Evolutionary conservation across 2,797 vertebrate genomes (phyloP).

Genomic region (Meda fulgida): DNA sequence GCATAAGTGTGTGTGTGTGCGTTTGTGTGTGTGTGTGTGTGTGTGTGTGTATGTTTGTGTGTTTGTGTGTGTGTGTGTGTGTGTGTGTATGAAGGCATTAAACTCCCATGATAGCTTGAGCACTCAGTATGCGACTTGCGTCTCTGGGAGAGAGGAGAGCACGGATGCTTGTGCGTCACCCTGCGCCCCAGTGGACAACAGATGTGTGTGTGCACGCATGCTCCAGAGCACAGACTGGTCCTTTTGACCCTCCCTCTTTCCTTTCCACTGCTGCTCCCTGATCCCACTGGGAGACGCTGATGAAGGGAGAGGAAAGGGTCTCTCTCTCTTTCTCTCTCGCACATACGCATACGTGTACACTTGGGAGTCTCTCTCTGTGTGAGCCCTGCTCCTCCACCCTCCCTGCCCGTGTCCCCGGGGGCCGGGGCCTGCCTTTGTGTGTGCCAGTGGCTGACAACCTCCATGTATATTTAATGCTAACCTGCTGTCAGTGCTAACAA

Average conservation of each 20-base stretch:
- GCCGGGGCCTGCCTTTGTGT: constrained; percentile 77
- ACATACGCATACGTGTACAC: constrained; percentile 56
- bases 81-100: constrained; percentile 65
- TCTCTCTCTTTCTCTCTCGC: constrained; percentile 52
- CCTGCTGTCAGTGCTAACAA: constrained; percentile 87
- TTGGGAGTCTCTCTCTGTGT: constrained; percentile 44
- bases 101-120: constrained; percentile 66
- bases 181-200: constrained; percentile 77
- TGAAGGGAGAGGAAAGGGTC: constrained; percentile 57
- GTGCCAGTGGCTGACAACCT: constrained; percentile 81
- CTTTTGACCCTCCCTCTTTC: constrained; percentile 45
- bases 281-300: constrained; percentile 47
- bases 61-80: constrained; percentile 2
- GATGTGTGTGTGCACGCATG: constrained; percentile 64
- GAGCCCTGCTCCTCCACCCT: constrained; percentile 63
- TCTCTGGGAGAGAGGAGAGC: constrained; percentile 70
- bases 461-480: constrained; percentile 89
- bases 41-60: constrained; percentile 56
- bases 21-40: too few relatives aligned
- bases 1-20: constrained; percentile 62
- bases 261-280: constrained; percentile 44
- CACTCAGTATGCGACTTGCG: constrained; percentile 71
- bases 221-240: constrained; percentile 36
- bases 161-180: constrained; percentile 74
- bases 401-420: constrained; percentile 70